Evolutionary conservation across 2,113 vertebrate species (phyloP).

Genomic region (Lamprotornis superbus): DNA sequence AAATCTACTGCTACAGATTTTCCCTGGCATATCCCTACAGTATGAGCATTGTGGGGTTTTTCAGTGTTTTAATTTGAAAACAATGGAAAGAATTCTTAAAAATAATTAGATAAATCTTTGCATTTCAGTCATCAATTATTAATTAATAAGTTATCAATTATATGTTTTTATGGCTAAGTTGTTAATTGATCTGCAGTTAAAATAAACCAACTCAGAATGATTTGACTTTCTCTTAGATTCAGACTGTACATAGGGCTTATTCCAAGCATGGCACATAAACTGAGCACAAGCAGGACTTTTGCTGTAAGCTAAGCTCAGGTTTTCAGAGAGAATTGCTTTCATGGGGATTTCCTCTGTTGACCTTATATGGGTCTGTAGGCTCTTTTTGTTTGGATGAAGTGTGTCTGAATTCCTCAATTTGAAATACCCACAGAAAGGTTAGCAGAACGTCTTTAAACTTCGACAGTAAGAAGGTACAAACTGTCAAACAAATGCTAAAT

Average conservation of each 20-base stretch:
- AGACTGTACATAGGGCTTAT: neutral
- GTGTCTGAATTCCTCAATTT: neutral
- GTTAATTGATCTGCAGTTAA: neutral
- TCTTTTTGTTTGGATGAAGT: neutral
- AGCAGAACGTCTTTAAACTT: neutral
- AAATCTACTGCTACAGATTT: neutral
- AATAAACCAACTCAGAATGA: neutral
- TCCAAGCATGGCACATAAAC: neutral
- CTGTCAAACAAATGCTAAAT: neutral
- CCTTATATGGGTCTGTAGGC: neutral
- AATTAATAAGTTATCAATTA: neutral
- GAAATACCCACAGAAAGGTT: neutral
- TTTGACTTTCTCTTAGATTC: neutral
- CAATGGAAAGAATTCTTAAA: neutral
- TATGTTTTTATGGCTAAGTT: neutral
- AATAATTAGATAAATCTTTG: neutral
- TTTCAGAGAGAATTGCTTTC: neutral
- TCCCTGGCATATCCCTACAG: neutral
- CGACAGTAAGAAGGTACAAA: neutral
- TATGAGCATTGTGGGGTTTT: neutral
- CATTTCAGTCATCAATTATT: neutral
- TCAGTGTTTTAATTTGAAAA: neutral
- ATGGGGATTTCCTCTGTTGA: neutral
- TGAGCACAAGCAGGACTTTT: neutral
- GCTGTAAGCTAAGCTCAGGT: neutral